Percentiles rank a stretch among this genome's conserved stretches.
These are phyloP conservation scores for Drosophila punjabiensis DNA, from an alignment of 1,140 invertebrate species.

Conservation along the genomic window DNA sequence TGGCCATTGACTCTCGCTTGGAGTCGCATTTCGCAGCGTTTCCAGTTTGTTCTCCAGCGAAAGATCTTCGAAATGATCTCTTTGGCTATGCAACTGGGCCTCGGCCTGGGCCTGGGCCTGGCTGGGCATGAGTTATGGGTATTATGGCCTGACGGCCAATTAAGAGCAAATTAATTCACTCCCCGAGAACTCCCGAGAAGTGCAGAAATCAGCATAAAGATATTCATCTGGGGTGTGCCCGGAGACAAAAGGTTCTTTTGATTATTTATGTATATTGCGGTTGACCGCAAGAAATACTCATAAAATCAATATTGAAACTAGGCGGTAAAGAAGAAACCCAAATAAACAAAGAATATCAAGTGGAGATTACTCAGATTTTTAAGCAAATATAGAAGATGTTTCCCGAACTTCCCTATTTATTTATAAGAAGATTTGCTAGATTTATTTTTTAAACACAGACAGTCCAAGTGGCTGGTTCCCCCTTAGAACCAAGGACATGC, in stretches of 20 bases:
- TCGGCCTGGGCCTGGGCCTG: constrained; percentile 14
- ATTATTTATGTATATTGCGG: constrained; percentile 14
- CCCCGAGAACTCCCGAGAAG: constrained; percentile 4
- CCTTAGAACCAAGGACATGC: constrained; percentile 22
- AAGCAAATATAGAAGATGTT: not conserved
- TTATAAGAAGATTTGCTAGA: not conserved
- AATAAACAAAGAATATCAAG: not conserved
- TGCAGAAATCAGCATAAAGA: constrained; percentile 33
- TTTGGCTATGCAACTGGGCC: constrained; percentile 47
- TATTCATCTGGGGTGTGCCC: constrained; percentile 26
- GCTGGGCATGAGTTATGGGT: constrained; percentile 28
- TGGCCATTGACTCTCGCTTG: constrained; percentile 46
- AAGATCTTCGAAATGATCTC: constrained; percentile 42
- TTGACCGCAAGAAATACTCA: constrained; percentile 21
- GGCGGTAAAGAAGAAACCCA: not conserved
- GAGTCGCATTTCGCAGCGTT: constrained; percentile 44
- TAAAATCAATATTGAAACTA: constrained; percentile 22
- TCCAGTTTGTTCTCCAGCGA: constrained; percentile 43
- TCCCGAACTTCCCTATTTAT: not conserved
- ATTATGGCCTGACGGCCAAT: constrained; percentile 33
- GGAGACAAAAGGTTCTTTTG: constrained; percentile 29
- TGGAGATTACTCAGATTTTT: not conserved
- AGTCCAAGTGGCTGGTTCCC: constrained; percentile 11
- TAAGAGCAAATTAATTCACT: constrained; percentile 49
- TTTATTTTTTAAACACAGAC: constrained; percentile 6